Percentiles rank a stretch among this genome's conserved stretches.
phyloP scores from a whole-genome alignment of 2,797 vertebrate species.

The Capromys pilorides region DNA sequence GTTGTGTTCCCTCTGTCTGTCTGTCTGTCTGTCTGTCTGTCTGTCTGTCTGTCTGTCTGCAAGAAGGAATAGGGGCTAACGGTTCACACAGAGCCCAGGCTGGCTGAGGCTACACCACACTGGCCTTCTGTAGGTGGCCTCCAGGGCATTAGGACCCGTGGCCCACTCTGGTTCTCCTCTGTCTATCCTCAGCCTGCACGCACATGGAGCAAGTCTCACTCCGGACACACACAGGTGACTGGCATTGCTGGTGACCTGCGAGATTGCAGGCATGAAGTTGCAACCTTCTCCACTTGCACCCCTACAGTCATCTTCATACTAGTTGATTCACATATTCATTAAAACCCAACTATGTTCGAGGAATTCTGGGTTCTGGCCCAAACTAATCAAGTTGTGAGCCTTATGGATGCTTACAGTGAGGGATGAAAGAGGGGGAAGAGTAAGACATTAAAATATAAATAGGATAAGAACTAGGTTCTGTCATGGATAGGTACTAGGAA shows the following conservation, averaged over 20 bases:
- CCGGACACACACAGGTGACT: not conserved
- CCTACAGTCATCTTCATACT: not conserved
- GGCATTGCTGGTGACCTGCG: not conserved
- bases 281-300: too few relatives aligned
- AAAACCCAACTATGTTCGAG: not conserved
- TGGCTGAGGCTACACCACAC: not conserved
- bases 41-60: constrained; percentile 58
- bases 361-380: not conserved
- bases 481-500: not conserved
- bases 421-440: not conserved
- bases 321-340: not conserved
- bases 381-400: not conserved
- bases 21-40: too few relatives aligned
- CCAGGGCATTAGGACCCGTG: not conserved
- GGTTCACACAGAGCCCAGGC: not conserved
- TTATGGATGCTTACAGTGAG: not conserved
- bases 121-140: not conserved
- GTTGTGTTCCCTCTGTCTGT: constrained; percentile 6
- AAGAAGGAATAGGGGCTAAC: constrained; percentile 7
- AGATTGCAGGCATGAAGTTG: too few relatives aligned
- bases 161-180: not conserved
- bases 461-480: not conserved
- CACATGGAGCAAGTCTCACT: not conserved
- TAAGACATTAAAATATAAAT: not conserved
- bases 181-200: not conserved